Conservation (phyloP, 2,888 invertebrate genomes). For the Hipparchia semele region DNA sequence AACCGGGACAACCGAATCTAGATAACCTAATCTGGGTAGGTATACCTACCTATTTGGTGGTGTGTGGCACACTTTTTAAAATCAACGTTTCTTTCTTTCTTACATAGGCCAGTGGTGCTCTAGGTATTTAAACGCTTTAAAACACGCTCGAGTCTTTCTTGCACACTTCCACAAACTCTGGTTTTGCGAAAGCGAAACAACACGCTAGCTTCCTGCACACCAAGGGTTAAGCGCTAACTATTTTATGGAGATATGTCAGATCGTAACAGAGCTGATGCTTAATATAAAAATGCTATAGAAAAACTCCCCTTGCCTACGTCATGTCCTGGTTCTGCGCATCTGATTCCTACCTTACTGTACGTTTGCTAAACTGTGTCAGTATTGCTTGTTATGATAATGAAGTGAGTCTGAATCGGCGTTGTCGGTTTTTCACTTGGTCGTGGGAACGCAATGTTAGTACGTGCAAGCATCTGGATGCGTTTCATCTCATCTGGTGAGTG, state of each 20-base stretch:
- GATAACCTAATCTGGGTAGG: too few species aligned
- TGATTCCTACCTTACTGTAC: background rate
- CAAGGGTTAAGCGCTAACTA: background rate
- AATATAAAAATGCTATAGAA: too few species aligned
- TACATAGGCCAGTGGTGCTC: background rate
- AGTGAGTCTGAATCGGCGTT: constrained; percentile 51
- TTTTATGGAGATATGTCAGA: too few species aligned
- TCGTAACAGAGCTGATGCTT: too few species aligned
- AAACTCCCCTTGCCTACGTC: background rate
- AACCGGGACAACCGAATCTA: too few species aligned
- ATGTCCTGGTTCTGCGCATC: too few species aligned
- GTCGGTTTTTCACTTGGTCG: constrained; percentile 61
- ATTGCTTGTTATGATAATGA: constrained; percentile 62
- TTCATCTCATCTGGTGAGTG: constrained; percentile 57
- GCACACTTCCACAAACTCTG: background rate
- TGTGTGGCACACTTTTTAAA: too few species aligned
- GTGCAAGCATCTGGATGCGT: constrained; percentile 32
- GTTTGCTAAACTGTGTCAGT: constrained; percentile 49
- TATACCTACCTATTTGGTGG: too few species aligned
- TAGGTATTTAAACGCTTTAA: background rate
- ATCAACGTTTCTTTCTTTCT: background rate
- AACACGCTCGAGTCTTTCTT: background rate
- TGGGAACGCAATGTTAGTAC: constrained; percentile 68
- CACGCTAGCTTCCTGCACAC: background rate
- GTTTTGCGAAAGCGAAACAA: background rate